Base-by-base conservation (phyloP, 2,888 invertebrate species). In the Trichogramma dendrolimi region DNA sequence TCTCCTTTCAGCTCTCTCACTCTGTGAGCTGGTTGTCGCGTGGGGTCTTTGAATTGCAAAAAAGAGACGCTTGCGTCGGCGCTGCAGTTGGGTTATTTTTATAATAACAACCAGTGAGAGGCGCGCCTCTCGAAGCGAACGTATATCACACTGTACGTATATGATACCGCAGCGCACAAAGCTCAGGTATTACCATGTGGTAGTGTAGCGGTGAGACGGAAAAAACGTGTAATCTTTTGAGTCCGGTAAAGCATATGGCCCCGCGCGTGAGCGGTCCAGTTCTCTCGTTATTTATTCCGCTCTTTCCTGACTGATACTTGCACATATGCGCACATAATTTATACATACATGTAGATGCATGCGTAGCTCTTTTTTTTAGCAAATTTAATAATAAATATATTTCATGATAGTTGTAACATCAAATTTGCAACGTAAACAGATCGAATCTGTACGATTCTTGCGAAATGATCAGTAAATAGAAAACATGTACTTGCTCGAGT, bases 151-250 rank as follows among this genome's bases (percentile, higher is more conserved):
- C 14, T 14, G 1, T 14, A 14, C 14, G 14, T 14, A 14, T 14
- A 14, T 14, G 14, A 14, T 14, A 14, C 14, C 41, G 61, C 50
- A 38, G 53, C 62, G 43, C 44, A 66, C 66, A 67, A 71, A 70
- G 69, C 69, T 68, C 63, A 38, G 66, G 69, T 62, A 70, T 68
- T 67, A 69, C 67, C 66, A 65, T 66, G 55, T 60, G 63, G 60
- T 14, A 14, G 14, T 14, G 14, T 14, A 14, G 14, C 14, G 14
- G 14, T 14, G 14, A 14, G 14, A 14, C 14, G 14, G 14, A 14
- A 14, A 14, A 14, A 14, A 14, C 14, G 14, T 65, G 66, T 70
- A 70, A 70, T 70, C 69, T 67, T 68, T 70, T 69, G 68, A 69
- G 66, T 66, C 53, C 51, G 66, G 65, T 63, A 65, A 66, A 69